phyloP scores from a whole-genome alignment of 2,113 vertebrate species.

The Gymnorhina tibicen region DNA sequence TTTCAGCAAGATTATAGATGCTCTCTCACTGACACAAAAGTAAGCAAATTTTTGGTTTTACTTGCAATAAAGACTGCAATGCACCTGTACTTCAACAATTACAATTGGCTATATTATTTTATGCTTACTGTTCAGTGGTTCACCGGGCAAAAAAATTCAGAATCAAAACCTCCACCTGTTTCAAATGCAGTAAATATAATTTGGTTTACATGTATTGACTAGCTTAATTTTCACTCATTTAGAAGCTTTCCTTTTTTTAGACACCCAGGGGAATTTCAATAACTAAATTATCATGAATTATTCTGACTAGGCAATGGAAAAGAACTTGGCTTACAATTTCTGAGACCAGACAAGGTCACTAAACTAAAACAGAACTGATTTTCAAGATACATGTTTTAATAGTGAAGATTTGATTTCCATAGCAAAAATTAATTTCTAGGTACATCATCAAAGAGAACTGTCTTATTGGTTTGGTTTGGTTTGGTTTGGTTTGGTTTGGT shows the following conservation, averaged over 20 bases:
- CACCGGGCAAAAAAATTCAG: neutral
- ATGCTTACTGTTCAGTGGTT: neutral
- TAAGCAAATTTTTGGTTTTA: neutral
- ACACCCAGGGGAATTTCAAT: neutral
- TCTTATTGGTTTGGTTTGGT: neutral
- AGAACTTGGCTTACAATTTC: neutral
- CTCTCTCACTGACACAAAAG: neutral
- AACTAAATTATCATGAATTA: neutral
- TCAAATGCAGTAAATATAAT: neutral
- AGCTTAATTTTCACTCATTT: neutral
- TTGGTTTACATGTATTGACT: neutral
- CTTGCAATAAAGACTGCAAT: neutral
- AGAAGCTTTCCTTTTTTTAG: neutral
- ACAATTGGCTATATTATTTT: neutral
- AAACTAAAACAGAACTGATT: neutral
- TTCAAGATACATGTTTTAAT: neutral
- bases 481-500: neutral
- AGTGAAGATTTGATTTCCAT: neutral
- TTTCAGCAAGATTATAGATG: neutral
- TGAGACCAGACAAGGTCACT: neutral
- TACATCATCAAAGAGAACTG: fast-evolving
- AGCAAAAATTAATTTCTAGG: neutral
- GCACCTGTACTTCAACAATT: neutral
- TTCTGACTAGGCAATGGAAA: neutral
- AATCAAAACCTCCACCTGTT: neutral